Evolutionary conservation across 2,113 vertebrate genomes (phyloP), one percentile per base, ranked within the genome.

Genomic region (Origma solitaria): DNA sequence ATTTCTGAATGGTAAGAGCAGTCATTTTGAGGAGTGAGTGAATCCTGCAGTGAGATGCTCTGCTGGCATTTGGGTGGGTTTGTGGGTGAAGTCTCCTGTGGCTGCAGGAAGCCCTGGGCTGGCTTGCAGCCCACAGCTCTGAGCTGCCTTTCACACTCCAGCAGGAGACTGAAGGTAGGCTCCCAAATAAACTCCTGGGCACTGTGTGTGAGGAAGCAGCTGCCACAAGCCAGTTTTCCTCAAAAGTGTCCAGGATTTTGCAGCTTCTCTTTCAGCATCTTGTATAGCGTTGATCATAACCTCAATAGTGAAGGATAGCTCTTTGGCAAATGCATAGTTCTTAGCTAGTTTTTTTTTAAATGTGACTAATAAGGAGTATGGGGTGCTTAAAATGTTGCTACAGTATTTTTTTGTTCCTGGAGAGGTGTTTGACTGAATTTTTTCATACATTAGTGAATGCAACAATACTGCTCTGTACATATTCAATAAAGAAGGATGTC

Each of bases 401-500:
- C 1, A 4, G 11, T 53, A 10, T 1, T 65, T 50, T 76, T 69
- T 78, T 92, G n/a, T 62, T 17, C 8, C 42, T 69, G 16, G 9
- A 72, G 82, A 65, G 64, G 20, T 68, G 8, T 83, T 90, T 73
- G 64, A 68, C 66, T 78, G 20, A 65, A 82, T 4, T 88, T 92
- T 81, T 66, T 27, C 87, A 61, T 57, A 50, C 51, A 21, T 86
- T 95, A 99, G 99, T 97, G 99, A 99, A 97, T 99, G 98, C 98
- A 99, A 98, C 96, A 98, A 92, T 96, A 98, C 98, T 28, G 99
- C 99, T 3, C 96, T 99, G 17, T 97, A 97, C 33, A 88, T 99
- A 94, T 99, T 99, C 98, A 99, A 99, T 97, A 99, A 98, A 96
- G 98, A 98, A 49, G 98, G 98, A 40, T 99, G 99, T 75, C 96